Evolutionary conservation across 2,797 vertebrate species (phyloP).

Genomic region (Sphenopsis melanotis): DNA sequence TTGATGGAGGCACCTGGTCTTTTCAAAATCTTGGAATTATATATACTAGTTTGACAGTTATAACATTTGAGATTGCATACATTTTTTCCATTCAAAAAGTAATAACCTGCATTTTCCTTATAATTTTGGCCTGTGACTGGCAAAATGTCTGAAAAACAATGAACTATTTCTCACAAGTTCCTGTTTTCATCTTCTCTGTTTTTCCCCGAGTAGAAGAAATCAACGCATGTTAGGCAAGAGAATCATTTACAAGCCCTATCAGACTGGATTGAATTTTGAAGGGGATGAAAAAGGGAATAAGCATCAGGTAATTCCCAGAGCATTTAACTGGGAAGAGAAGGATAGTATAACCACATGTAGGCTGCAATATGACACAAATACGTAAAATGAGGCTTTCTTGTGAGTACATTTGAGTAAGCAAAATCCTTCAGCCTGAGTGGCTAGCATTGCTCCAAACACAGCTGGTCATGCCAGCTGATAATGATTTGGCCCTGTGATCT

Average conservation of each 20-base stretch:
- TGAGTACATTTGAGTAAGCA: background rate
- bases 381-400: background rate
- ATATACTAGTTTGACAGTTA: constrained; percentile 35
- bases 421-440: background rate
- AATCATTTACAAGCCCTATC: background rate
- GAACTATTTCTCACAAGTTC: background rate
- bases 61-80: constrained; percentile 21
- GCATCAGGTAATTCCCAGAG: background rate
- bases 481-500: background rate
- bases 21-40: constrained; percentile 27
- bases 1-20: background rate
- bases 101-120: background rate
- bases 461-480: background rate
- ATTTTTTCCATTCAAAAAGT: background rate
- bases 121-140: background rate
- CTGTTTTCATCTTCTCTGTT: background rate
- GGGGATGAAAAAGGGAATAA: background rate
- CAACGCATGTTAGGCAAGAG: background rate
- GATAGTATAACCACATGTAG: background rate
- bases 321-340: background rate
- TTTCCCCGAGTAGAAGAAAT: background rate
- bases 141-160: background rate
- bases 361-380: background rate
- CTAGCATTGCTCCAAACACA: background rate
- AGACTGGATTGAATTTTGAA: background rate